Evolutionary conservation across 2,888 invertebrate species (phyloP).

Genomic region (Leptopilina drosophilae): DNA sequence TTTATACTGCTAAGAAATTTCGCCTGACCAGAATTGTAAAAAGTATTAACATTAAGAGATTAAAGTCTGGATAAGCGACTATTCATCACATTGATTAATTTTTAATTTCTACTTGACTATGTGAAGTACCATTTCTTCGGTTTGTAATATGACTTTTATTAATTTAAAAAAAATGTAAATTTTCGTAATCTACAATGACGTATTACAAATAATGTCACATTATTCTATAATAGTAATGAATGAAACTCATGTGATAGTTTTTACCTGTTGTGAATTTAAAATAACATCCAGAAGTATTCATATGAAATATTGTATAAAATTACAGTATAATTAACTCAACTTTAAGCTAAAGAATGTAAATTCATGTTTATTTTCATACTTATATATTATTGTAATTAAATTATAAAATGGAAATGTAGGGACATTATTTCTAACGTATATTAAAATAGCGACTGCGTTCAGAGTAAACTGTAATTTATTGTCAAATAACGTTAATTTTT

Average conservation of each 20-base stretch:
- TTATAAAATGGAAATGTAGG: too few relatives aligned
- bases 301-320: background rate
- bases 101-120: too few relatives aligned
- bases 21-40: background rate
- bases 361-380: background rate
- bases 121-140: too few relatives aligned
- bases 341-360: constrained; percentile 6
- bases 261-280: constrained; percentile 24
- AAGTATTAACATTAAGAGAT: constrained; percentile 23
- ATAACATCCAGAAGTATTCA: constrained; percentile 6
- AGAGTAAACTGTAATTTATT: too few relatives aligned
- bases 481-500: too few relatives aligned
- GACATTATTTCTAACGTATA: too few relatives aligned
- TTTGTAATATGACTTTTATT: background rate
- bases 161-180: background rate
- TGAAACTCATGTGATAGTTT: constrained; percentile 13
- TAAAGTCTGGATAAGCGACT: constrained; percentile 23
- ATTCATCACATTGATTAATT: constrained; percentile 14
- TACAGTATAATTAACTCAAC: background rate
- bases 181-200: constrained; percentile 7
- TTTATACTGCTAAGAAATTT: constrained; percentile 9
- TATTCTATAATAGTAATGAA: background rate
- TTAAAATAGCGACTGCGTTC: too few relatives aligned
- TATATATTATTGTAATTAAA: too few relatives aligned
- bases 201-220: constrained; percentile 20